These are phyloP conservation scores for Pogonomyrmex barbatus DNA, from an alignment of 1,140 invertebrate genomes.

Conservation along the genomic window DNA sequence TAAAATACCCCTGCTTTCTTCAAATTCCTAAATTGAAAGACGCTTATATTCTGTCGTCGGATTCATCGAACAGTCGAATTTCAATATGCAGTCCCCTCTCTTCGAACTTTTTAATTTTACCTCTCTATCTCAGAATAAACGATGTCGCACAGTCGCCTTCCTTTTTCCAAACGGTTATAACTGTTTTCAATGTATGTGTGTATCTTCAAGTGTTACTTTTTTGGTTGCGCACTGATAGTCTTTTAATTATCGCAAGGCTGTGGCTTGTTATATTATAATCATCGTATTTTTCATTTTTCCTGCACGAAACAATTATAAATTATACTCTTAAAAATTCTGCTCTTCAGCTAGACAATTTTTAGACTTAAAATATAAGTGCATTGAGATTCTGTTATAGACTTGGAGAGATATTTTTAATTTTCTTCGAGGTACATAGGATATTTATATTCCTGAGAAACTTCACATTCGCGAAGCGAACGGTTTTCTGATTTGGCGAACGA, in stretches of 20 bases:
- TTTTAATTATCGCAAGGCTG: not conserved
- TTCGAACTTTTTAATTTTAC: not conserved
- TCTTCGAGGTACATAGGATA: not conserved
- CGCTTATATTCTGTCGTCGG: not conserved
- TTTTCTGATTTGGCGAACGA: constrained; percentile 30
- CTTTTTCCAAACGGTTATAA: not conserved
- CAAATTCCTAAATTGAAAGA: constrained; percentile 25
- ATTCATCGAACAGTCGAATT: not conserved
- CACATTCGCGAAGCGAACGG: not conserved
- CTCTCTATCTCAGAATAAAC: not conserved
- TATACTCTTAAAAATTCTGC: not conserved
- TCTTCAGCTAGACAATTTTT: not conserved
- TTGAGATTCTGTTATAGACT: not conserved
- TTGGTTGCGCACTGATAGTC: not conserved
- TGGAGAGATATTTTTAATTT: too few species aligned
- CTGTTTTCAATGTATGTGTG: not conserved
- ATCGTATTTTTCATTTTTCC: not conserved
- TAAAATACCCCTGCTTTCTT: constrained; percentile 8
- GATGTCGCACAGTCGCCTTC: too few species aligned
- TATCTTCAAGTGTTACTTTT: not conserved
- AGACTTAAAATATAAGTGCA: not conserved
- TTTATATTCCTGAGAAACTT: constrained; percentile 15
- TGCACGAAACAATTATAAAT: not conserved
- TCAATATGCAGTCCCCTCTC: not conserved
- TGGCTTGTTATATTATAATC: not conserved